phyloP scores from a whole-genome alignment of 2,113 vertebrate genomes.

The Zapornia atra region DNA sequence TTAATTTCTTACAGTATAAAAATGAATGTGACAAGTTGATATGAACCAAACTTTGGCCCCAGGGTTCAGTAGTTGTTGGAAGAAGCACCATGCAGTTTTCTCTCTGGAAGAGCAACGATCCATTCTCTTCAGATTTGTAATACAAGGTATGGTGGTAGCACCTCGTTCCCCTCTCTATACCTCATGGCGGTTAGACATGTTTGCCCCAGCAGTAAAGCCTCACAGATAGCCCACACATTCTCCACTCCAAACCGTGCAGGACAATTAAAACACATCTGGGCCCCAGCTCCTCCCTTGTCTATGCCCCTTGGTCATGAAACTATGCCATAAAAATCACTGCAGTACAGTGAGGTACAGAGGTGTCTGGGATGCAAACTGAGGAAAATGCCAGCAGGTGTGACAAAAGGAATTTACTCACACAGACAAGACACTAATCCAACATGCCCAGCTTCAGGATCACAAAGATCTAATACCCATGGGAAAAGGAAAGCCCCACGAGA shows the following conservation, averaged over 20 bases:
- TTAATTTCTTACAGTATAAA: background rate
- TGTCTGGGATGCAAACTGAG: background rate
- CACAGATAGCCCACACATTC: rapidly evolving
- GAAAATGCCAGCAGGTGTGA: background rate
- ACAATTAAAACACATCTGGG: background rate
- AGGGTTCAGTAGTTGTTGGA: background rate
- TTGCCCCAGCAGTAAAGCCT: background rate
- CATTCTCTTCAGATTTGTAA: background rate
- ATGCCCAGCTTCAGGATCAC: background rate
- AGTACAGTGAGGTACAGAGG: background rate
- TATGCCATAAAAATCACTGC: background rate
- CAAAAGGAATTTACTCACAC: background rate
- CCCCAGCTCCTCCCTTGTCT: background rate
- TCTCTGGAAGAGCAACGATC: background rate
- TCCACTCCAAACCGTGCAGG: background rate
- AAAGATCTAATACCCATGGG: background rate
- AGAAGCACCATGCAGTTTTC: background rate
- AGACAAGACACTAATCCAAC: rapidly evolving
- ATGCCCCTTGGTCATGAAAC: background rate
- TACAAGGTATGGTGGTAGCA: background rate
- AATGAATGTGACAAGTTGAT: background rate
- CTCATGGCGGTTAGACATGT: background rate
- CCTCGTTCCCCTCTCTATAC: background rate
- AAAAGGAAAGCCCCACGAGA: background rate
- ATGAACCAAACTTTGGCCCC: background rate